Base-by-base conservation (phyloP, 2,113 vertebrate species). In the Xiphophorus couchianus region DNA sequence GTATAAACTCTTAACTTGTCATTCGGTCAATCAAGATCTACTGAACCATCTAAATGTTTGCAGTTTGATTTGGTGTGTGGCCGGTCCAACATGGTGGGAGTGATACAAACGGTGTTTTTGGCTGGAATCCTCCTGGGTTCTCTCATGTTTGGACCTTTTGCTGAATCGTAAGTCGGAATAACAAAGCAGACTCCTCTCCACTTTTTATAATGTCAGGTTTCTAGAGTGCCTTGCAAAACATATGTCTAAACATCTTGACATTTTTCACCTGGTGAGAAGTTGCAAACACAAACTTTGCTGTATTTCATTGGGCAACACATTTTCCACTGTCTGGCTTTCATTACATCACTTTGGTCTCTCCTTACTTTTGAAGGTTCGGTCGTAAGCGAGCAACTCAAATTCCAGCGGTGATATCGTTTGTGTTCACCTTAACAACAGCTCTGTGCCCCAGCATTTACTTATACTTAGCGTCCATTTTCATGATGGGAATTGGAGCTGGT, bases 1-100 rank as follows among this genome's bases (percentile, higher is more conserved):
- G 19, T 61, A 29, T 19, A 37, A 74, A 62, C 25, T 42, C 10
- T 48, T 17, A 37, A 48, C 44, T 48, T 48, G 35, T 37, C 35
- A 19, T 48, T 48, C 44, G 6, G 44, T 48, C 44, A 1, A 48
- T 48, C 1, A 48, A 48, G 17, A 19, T 48, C 14, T 19, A 42
- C 17, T 48, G 17, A 17, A 48, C 19, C 17, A 17, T 48, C 5
- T 48, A 29, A 13, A 25, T 35, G 42, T 1, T n/a, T 35, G 1
- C 80, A 94, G 93, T 94, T 93, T 86, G 83, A 92, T 82, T 83
- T 94, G 10, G 89, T 93, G 25, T 94, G 91, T 84, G 80, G 87
- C 5, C 67, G 63, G 25, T 62, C 83, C 17, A 62, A 74, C 69
- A 66, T 92, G 42, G 15, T 90, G 25, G 78, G 82, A 73, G 64